These are phyloP conservation scores for Neodiprion virginianus DNA, from an alignment of 1,140 invertebrate genomes.

Conservation along the genomic window DNA sequence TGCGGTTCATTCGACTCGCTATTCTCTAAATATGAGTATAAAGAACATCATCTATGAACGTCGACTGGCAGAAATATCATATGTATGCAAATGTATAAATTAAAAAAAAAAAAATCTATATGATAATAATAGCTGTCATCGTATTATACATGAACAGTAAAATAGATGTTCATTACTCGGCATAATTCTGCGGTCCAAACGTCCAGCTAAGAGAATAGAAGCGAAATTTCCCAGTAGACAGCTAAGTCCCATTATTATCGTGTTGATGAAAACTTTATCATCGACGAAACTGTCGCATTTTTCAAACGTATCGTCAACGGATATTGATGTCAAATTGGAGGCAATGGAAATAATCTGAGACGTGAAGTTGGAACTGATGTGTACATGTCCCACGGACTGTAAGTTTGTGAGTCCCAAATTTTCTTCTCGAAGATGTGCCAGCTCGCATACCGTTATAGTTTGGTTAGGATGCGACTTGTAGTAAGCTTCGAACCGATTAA, in stretches of 20 bases:
- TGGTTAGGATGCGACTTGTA: slow-evolving; percentile 49
- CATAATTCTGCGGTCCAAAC: slow-evolving; percentile 21
- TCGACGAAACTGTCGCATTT: slow-evolving; percentile 25
- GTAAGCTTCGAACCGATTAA: slow-evolving; percentile 59
- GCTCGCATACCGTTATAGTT: slow-evolving; percentile 53
- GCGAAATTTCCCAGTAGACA: slow-evolving; percentile 49
- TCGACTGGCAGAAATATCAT: neutral
- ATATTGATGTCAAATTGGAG: neutral
- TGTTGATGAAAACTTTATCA: slow-evolving; percentile 48
- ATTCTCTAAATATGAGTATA: too few relatives aligned
- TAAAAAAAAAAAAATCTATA: too few relatives aligned
- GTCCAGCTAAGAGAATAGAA: slow-evolving; percentile 37
- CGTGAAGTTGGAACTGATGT: neutral
- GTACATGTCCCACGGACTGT: neutral
- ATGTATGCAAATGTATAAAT: too few relatives aligned
- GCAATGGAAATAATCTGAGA: neutral
- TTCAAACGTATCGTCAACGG: neutral
- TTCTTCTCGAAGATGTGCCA: slow-evolving; percentile 32
- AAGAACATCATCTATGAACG: neutral
- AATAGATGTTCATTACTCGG: slow-evolving; percentile 19
- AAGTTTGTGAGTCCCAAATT: neutral
- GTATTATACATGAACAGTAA: too few relatives aligned
- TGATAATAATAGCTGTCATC: too few relatives aligned
- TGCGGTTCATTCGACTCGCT: neutral
- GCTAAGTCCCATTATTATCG: slow-evolving; percentile 49